Evolutionary conservation across 2,113 vertebrate species (phyloP).

Genomic region (Nannobrachium achirus): DNA sequence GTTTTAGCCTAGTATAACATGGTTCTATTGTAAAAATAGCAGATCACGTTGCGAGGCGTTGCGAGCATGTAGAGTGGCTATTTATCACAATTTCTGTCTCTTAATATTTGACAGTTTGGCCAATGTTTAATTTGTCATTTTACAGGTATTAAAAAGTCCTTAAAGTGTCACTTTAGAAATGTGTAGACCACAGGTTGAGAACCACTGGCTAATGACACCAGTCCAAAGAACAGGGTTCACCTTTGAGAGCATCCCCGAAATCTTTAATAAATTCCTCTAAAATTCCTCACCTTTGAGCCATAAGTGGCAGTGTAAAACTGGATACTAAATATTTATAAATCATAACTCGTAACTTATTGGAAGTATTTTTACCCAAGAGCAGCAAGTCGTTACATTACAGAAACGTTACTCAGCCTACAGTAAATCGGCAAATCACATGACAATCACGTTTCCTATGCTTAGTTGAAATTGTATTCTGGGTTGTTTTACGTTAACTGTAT

Average conservation of each 20-base stretch:
- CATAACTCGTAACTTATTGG: neutral
- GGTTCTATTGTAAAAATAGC: too few relatives aligned
- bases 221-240: constrained; percentile 39
- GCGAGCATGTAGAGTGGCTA: too few relatives aligned
- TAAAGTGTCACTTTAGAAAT: too few relatives aligned
- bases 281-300: neutral
- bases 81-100: too few relatives aligned
- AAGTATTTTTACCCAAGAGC: neutral
- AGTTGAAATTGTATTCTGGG: neutral
- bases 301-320: neutral
- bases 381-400: neutral
- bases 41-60: too few relatives aligned
- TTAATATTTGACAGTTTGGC: too few relatives aligned
- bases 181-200: too few relatives aligned
- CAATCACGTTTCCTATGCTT: too few relatives aligned
- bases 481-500: neutral
- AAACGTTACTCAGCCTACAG: neutral
- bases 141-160: too few relatives aligned
- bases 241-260: constrained; percentile 33
- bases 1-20: too few relatives aligned
- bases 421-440: neutral
- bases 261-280: neutral
- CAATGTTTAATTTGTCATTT: too few relatives aligned
- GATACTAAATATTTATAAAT: neutral
- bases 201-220: constrained; percentile 45